Percentiles rank a stretch among this genome's conserved stretches.
Conservation (phyloP, 2,888 invertebrate species). For the Synergus umbraculus region DNA sequence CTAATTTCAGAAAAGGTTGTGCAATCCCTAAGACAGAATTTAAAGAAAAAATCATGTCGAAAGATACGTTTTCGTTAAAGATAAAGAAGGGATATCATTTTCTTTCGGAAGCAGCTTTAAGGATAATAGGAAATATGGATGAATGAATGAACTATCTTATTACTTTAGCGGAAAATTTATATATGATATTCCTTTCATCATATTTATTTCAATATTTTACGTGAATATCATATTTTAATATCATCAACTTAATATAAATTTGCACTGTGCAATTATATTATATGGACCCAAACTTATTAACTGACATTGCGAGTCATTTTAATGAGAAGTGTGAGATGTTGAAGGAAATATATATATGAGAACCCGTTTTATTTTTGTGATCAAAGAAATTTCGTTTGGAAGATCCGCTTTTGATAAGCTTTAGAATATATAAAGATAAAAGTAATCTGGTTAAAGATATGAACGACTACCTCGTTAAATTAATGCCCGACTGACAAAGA, state of each 20-base stretch:
- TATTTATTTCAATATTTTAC: neutral
- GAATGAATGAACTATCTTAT: neutral
- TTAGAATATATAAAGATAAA: conserved; percentile 14
- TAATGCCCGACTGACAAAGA: conserved; percentile 24
- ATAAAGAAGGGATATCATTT: neutral
- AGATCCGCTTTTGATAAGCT: conserved; percentile 5
- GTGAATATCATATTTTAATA: too few relatives aligned
- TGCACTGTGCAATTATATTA: too few relatives aligned
- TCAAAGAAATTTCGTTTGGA: conserved; percentile 5
- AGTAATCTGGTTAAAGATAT: conserved; percentile 20
- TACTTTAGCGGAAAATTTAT: too few relatives aligned
- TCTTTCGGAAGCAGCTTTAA: neutral
- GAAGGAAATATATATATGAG: neutral
- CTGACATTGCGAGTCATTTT: neutral
- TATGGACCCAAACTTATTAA: too few relatives aligned
- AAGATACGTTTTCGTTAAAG: neutral
- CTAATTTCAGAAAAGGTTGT: neutral
- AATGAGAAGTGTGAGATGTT: neutral
- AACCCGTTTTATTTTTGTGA: neutral
- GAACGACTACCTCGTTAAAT: conserved; percentile 19
- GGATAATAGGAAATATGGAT: neutral
- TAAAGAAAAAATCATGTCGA: neutral
- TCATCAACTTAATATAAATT: too few relatives aligned
- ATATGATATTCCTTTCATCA: too few relatives aligned
- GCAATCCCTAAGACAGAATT: neutral